These are phyloP conservation scores for Nephrocerus scutellatus DNA, from an alignment of 2,888 invertebrate genomes.

Conservation along the genomic window DNA sequence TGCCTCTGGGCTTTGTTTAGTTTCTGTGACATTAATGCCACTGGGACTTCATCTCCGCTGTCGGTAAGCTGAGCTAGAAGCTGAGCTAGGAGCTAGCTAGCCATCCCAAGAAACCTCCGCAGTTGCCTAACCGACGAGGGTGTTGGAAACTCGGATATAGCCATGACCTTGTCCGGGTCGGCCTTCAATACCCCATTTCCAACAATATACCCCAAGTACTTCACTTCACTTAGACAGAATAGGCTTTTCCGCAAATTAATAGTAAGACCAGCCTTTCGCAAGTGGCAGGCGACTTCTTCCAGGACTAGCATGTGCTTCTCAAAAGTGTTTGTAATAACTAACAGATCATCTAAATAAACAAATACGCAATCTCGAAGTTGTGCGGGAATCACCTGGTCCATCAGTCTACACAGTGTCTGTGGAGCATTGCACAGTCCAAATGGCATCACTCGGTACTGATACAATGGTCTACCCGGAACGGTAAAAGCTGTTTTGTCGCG, in stretches of 20 bases:
- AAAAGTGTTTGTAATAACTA: slow-evolving; percentile 13
- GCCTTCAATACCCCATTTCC: slow-evolving; percentile 19
- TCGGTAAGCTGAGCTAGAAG: no score
- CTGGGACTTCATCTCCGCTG: no score
- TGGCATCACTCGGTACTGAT: slow-evolving; percentile 21
- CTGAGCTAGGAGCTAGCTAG: no score
- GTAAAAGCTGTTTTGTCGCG: slow-evolving; percentile 18
- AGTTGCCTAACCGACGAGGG: slow-evolving; percentile 16
- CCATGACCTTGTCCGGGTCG: slow-evolving; percentile 17
- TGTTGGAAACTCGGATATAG: slow-evolving; percentile 16
- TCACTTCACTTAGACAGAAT: slow-evolving; percentile 18
- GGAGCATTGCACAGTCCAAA: slow-evolving; percentile 17
- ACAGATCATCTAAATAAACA: slow-evolving; percentile 17
- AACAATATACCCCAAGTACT: slow-evolving; percentile 20
- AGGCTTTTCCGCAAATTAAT: slow-evolving; percentile 17
- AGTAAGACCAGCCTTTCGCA: slow-evolving; percentile 15
- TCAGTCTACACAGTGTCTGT: slow-evolving; percentile 16
- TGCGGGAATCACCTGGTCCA: slow-evolving; percentile 16
- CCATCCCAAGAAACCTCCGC: slow-evolving; percentile 18
- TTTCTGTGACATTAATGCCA: no score
- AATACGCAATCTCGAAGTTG: slow-evolving; percentile 14
- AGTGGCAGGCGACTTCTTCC: slow-evolving; percentile 1
- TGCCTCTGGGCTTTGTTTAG: no score
- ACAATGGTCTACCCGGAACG: slow-evolving; percentile 18
- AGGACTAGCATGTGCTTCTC: slow-evolving; percentile 3